Conservation (phyloP, 2,888 invertebrate species). For the Mythimna ferrago region DNA sequence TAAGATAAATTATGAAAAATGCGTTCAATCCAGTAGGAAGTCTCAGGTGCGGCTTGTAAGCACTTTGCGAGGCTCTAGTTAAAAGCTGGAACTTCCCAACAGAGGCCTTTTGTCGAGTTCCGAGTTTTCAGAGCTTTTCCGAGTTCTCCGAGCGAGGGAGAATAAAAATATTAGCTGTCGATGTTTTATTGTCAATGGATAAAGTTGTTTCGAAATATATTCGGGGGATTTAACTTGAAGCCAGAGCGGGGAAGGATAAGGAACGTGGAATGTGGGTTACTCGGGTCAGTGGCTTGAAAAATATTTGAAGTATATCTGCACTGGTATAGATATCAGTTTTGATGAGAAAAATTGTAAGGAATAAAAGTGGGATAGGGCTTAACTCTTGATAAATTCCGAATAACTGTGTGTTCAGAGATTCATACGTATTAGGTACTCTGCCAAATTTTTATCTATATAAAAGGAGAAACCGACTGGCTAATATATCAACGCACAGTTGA, state of each 20-base stretch:
- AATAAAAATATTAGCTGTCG: constrained; percentile 28
- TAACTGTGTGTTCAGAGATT: background rate
- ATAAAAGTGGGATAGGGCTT: background rate
- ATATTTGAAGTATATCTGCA: constrained; percentile 1
- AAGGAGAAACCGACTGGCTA: too few species aligned
- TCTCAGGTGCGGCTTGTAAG: constrained; percentile 37
- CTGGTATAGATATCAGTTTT: background rate
- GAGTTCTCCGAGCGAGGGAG: background rate
- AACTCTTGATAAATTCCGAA: background rate
- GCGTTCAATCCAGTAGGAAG: background rate
- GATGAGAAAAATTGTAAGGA: background rate
- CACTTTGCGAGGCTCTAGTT: constrained; percentile 19
- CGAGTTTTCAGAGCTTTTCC: constrained; percentile 6
- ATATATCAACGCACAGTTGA: too few species aligned
- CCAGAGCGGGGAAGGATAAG: constrained; percentile 2
- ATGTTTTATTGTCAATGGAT: constrained; percentile 50
- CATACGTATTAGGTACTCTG: too few species aligned
- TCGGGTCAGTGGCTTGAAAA: constrained; percentile 11
- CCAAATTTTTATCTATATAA: too few species aligned
- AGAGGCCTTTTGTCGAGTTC: constrained; percentile 19
- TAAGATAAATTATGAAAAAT: constrained; percentile 10
- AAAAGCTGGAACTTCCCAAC: constrained; percentile 37
- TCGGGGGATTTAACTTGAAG: constrained; percentile 24
- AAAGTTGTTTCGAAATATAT: constrained; percentile 44
- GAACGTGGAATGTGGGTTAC: constrained; percentile 11